Evolutionary conservation across 2,797 vertebrate species (phyloP).

Genomic region (Falco rusticolus): DNA sequence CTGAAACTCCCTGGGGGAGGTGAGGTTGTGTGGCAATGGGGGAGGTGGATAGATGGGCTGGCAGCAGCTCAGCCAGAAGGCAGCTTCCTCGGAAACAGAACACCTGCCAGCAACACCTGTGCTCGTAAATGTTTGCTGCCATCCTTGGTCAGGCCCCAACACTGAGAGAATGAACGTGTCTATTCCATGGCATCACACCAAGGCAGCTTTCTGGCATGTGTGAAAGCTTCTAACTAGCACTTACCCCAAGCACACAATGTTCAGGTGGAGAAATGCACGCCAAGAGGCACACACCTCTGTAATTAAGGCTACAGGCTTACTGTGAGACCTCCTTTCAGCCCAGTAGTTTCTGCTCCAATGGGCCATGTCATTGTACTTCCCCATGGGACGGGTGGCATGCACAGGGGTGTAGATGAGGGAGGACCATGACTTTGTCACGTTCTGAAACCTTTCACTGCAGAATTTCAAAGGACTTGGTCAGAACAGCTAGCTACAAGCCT

Average conservation of each 20-base stretch:
- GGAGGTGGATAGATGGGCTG: conserved; percentile 21
- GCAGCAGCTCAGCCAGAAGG: conserved; percentile 62
- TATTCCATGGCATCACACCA: conserved; percentile 66
- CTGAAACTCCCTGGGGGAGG: conserved; percentile 33
- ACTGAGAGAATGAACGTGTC: neutral
- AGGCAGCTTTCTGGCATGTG: neutral
- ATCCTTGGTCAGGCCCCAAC: conserved; percentile 28
- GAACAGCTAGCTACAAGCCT: neutral
- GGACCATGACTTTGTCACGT: neutral
- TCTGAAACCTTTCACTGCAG: neutral
- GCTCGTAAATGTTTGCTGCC: conserved; percentile 38
- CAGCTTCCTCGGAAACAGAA: conserved; percentile 50
- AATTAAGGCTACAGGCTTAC: neutral
- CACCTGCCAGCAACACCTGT: conserved; percentile 71
- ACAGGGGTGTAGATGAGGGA: neutral
- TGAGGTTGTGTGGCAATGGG: conserved; percentile 18
- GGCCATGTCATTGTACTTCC: neutral
- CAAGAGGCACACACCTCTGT: neutral
- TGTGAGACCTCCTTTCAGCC: neutral
- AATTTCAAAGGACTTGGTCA: neutral
- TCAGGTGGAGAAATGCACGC: neutral
- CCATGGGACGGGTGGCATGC: neutral
- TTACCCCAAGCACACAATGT: neutral
- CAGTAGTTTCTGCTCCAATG: neutral
- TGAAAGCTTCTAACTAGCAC: conserved; percentile 35